Evolutionary conservation across 2,797 vertebrate genomes (phyloP).

Genomic region (Pipistrellus pygmaeus): DNA sequence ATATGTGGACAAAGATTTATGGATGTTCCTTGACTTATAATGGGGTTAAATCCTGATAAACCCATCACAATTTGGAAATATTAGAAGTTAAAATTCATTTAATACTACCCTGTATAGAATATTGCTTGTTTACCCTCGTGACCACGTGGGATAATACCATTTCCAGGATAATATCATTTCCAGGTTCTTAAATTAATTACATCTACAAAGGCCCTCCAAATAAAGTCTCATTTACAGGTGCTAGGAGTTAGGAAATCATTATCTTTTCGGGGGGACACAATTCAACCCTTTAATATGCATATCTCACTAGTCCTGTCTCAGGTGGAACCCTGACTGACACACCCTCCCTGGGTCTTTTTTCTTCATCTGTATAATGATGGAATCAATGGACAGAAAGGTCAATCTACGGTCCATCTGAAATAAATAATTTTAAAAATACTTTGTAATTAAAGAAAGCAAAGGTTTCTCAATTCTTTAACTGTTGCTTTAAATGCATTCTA

Average conservation of each 20-base stretch:
- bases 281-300: neutral
- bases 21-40: neutral
- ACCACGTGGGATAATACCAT: neutral
- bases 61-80: neutral
- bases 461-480: neutral
- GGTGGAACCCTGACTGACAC: neutral
- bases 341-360: neutral
- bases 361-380: neutral
- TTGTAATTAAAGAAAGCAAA: neutral
- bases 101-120: neutral
- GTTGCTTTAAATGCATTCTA: conserved; percentile 24
- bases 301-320: neutral
- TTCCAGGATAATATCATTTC: neutral
- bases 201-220: neutral
- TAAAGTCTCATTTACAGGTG: neutral
- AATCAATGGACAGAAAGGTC: neutral
- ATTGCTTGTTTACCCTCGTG: neutral
- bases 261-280: neutral
- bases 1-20: neutral
- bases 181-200: neutral
- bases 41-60: neutral
- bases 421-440: neutral
- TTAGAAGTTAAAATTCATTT: neutral
- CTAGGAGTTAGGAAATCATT: neutral
- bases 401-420: neutral